phyloP scores from a whole-genome alignment of 1,140 invertebrate species.

The Diabrotica virgifera region DNA sequence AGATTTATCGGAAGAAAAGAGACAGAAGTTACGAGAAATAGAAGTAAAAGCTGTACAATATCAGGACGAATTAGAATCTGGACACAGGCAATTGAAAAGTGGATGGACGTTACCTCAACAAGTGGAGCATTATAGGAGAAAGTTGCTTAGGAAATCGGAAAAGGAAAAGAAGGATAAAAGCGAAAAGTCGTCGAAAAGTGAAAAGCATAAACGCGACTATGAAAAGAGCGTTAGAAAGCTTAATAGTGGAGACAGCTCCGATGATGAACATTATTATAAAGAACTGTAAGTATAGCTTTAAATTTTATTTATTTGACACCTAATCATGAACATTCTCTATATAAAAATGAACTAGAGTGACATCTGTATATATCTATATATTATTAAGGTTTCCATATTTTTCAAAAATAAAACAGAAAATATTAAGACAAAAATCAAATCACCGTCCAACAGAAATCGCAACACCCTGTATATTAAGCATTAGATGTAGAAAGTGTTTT shows the following conservation, averaged over 20 bases:
- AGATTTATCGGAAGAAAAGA: conserved; percentile 66
- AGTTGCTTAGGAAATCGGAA: conserved; percentile 72
- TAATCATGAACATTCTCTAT: no score
- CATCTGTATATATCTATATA: no score
- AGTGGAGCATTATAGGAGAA: conserved; percentile 88
- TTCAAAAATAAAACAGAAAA: no score
- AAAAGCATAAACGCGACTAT: conserved; percentile 44
- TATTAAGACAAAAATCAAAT: no score
- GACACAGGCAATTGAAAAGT: conserved; percentile 70
- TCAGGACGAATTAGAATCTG: conserved; percentile 93
- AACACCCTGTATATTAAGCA: no score
- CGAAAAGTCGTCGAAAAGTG: conserved; percentile 34
- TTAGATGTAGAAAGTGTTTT: no score
- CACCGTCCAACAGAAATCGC: no score
- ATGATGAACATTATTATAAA: conserved; percentile 44
- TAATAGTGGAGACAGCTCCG: conserved; percentile 38
- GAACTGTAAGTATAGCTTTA: conserved; percentile 43
- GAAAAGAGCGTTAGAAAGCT: conserved; percentile 39
- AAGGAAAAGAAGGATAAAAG: conserved; percentile 46
- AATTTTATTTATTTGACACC: no score
- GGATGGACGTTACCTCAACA: conserved; percentile 78
- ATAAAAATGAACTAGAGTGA: no score
- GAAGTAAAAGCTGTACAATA: conserved; percentile 94
- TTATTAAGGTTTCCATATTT: no score
- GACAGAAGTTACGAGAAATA: conserved; percentile 84